Evolutionary conservation across 2,888 invertebrate genomes (phyloP), one percentile per base, ranked within the genome.

Genomic region (Ganaspis brasiliensis): DNA sequence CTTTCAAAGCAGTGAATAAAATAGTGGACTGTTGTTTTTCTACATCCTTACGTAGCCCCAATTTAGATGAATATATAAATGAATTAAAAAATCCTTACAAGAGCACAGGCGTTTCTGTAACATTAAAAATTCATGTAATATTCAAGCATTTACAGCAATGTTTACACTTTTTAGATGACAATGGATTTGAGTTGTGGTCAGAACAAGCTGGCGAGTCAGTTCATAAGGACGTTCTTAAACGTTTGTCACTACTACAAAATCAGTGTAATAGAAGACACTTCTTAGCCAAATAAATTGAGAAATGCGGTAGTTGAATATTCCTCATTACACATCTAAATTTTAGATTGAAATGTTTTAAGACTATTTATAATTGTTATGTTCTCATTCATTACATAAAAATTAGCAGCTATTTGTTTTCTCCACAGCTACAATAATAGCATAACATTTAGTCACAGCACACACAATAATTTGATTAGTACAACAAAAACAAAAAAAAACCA

Each of bases 1-100:
- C 57, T 57, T 16, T 19, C 57, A 16, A 57, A 57, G 57, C 57
- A 8, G 16, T 57, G 57, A 57, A 57, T 19, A 57, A 57, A n/a
- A n/a, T n/a, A n/a, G n/a, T n/a, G n/a, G n/a, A n/a, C n/a, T n/a
- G n/a, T n/a, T n/a, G n/a, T n/a, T 57, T 57, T 57, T 57, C 57
- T 57, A 57, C 21, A 19, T 57, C 21, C 6, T 10, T 12, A 57
- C 57, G 10, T 19, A 19, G 57, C 6, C 57, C n/a, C 10, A 19
- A 57, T 19, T 57, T 57, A 57, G 57, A 57, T 57, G n/a, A 57
- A 57, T 19, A 16, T 19, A 14, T 57, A 16, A 57, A 57, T 10
- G 57, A 57, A 16, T 57, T 57, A 12, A 57, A 57, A 57, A 57
- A 9, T 3, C 8, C 45, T 45, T 45, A 45, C n/a, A n/a, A 9